These are phyloP conservation scores for Probosciger aterrimus DNA, from an alignment of 2,113 vertebrate genomes.

Conservation along the genomic window DNA sequence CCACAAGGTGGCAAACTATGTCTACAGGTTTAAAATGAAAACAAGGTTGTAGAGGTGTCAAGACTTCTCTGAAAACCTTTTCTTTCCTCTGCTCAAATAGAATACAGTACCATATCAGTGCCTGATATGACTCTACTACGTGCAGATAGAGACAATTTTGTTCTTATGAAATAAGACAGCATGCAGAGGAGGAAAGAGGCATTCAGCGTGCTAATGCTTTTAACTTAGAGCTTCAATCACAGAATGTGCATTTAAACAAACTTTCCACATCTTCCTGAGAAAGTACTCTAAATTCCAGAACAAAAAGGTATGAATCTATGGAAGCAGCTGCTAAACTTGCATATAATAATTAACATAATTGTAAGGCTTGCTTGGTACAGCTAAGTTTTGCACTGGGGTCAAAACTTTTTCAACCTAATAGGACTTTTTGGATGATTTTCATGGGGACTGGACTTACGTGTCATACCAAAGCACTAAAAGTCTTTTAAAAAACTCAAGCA, in stretches of 20 bases:
- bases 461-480: not conserved
- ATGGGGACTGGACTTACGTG: not conserved
- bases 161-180: not conserved
- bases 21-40: not conserved
- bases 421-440: not conserved
- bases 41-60: not conserved
- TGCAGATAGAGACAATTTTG: not conserved
- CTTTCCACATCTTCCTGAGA: not conserved
- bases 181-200: not conserved
- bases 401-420: not conserved
- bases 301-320: not conserved
- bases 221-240: not conserved
- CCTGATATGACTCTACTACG: not conserved
- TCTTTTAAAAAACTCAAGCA: not conserved
- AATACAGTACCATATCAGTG: not conserved
- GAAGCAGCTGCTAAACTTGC: not conserved
- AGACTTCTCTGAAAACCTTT: not conserved
- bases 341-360: not conserved
- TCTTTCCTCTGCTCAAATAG: not conserved
- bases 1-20: conserved; percentile 78
- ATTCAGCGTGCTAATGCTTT: not conserved
- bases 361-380: not conserved
- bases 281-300: not conserved
- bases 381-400: not conserved
- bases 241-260: not conserved